Percentiles rank a stretch among this genome's conserved stretches.
phyloP scores from a whole-genome alignment of 2,888 invertebrate genomes.

The Heliconius charithonia region DNA sequence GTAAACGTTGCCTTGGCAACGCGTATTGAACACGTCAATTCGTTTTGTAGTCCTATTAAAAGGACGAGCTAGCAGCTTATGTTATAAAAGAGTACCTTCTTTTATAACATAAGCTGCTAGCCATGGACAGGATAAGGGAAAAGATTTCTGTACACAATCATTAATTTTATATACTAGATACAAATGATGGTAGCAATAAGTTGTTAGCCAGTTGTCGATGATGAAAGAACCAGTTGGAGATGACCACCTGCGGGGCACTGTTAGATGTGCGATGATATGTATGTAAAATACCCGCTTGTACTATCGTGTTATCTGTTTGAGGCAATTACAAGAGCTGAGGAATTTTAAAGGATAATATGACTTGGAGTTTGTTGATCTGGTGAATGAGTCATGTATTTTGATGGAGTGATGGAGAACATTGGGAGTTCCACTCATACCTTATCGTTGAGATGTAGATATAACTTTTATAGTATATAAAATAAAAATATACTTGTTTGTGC shows the following conservation, averaged over 20 bases:
- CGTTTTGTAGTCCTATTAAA: no score
- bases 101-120: neutral
- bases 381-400: neutral
- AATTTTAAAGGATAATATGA: conserved; percentile 35
- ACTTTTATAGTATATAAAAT: neutral
- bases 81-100: no score
- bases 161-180: conserved; percentile 15
- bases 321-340: conserved; percentile 35
- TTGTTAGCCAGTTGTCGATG: conserved; percentile 31
- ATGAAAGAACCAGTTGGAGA: conserved; percentile 28
- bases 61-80: no score
- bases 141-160: neutral
- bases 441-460: neutral
- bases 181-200: conserved; percentile 34
- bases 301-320: conserved; percentile 27
- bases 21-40: no score
- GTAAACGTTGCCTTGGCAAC: no score
- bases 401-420: no score
- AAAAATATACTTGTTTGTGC: neutral
- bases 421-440: neutral
- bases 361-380: conserved; percentile 23
- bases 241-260: conserved; percentile 37
- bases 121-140: neutral
- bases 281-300: conserved; percentile 23
- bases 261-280: conserved; percentile 31